Conservation (phyloP, 1,140 invertebrate genomes). For the Hyles vespertilio region DNA sequence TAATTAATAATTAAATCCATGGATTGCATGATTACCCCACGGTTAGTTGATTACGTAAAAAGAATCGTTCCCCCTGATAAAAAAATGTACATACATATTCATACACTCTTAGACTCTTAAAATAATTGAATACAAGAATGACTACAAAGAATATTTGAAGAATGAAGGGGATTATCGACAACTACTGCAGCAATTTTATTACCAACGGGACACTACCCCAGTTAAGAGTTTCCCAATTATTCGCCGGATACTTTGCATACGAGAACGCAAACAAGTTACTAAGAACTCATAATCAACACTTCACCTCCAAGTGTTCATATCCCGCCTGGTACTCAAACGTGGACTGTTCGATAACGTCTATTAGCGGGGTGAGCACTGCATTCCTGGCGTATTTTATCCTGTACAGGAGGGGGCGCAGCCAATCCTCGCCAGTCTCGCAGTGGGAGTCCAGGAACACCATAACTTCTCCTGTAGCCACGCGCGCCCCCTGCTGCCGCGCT, state of each 20-base stretch:
- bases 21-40: no score
- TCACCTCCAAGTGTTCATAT: constrained; percentile 81
- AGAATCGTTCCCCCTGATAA: no score
- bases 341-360: constrained; percentile 82
- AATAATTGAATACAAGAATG: no score
- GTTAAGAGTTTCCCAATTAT: background rate
- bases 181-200: background rate
- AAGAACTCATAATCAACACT: no score
- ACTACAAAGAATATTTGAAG: no score
- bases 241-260: background rate
- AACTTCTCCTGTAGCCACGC: constrained; percentile 85
- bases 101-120: no score
- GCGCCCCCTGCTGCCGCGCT: constrained; percentile 87
- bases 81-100: no score
- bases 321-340: constrained; percentile 86
- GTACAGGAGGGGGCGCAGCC: constrained; percentile 91
- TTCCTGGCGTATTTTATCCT: constrained; percentile 87
- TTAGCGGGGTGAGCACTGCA: constrained; percentile 88
- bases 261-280: no score
- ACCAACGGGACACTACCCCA: background rate
- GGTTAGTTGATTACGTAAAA: no score
- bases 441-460: constrained; percentile 95
- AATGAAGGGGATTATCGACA: no score
- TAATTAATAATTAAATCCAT: no score
- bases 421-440: constrained; percentile 88